A percentile compares a stretch with the other conserved stretches of the same genome.
Conservation (phyloP, 92 coral and sea anemone species). For the Virgularia gustaviana region DNA sequence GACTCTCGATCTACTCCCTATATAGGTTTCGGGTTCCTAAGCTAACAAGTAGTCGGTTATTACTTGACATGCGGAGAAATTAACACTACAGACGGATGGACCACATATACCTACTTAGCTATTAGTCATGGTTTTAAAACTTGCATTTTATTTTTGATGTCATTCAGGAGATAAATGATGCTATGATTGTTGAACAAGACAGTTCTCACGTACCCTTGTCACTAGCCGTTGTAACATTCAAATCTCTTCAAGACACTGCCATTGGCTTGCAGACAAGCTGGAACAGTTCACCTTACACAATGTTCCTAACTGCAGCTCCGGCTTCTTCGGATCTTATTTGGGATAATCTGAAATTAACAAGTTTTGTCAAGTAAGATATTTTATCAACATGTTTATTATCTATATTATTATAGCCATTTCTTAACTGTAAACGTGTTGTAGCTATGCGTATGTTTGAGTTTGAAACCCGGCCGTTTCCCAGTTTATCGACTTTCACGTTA, state of each 20-base stretch:
- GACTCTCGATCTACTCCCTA: no score
- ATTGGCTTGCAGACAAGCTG: conserved; percentile 70
- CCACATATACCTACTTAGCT: no score
- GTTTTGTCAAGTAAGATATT: conserved; percentile 49
- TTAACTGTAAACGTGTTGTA: neutral
- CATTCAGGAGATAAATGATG: conserved; percentile 54
- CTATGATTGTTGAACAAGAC: conserved; percentile 48
- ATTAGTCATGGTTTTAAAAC: no score
- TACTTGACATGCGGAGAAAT: no score
- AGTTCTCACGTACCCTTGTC: conserved; percentile 49
- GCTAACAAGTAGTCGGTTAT: no score
- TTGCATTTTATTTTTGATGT: no score
- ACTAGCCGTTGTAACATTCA: conserved; percentile 77
- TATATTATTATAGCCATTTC: neutral
- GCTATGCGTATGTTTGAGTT: no score
- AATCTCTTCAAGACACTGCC: conserved; percentile 62
- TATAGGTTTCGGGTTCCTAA: no score
- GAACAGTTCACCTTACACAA: conserved; percentile 58
- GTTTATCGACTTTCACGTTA: no score
- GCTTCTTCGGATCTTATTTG: conserved; percentile 70
- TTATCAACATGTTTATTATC: neutral
- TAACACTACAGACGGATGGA: no score
- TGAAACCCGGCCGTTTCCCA: no score
- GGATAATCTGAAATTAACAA: conserved; percentile 57
- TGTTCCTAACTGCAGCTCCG: conserved; percentile 63